These are phyloP conservation scores for Vollenhovia emeryi DNA, from an alignment of 1,140 invertebrate genomes.

Conservation along the genomic window DNA sequence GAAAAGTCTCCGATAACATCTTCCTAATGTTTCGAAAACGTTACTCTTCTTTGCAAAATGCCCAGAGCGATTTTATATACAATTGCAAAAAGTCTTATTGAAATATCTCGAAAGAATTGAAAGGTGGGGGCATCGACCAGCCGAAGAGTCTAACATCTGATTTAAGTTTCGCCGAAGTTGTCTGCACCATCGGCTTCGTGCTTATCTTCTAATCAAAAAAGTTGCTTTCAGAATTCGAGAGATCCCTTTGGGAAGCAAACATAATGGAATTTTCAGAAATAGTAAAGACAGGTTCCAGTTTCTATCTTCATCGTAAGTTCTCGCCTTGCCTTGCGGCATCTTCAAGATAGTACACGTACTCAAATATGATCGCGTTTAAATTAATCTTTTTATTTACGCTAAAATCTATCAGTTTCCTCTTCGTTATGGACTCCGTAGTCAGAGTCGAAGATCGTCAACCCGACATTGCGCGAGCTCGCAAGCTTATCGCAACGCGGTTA, in stretches of 20 bases:
- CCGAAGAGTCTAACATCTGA: background rate
- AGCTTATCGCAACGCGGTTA: constrained; percentile 68
- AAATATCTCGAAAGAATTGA: background rate
- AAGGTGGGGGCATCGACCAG: background rate
- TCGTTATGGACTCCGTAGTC: background rate
- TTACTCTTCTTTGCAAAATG: background rate
- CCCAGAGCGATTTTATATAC: background rate
- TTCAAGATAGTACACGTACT: background rate
- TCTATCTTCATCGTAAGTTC: too few relatives aligned
- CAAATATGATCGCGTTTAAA: background rate
- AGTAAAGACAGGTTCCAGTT: background rate
- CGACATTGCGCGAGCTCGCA: background rate
- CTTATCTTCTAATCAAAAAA: background rate
- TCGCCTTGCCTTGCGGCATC: too few relatives aligned
- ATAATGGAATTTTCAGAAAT: background rate
- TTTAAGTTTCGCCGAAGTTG: background rate
- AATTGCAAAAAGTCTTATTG: background rate
- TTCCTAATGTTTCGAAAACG: background rate
- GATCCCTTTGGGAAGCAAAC: background rate
- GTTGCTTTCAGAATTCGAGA: background rate
- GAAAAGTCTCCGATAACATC: constrained; percentile 47
- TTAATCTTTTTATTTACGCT: background rate
- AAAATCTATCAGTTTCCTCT: background rate
- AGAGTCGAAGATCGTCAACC: background rate
- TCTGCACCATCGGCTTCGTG: background rate